These are phyloP conservation scores for Brachyopa scutellaris DNA, from an alignment of 2,888 invertebrate species.

Conservation along the genomic window DNA sequence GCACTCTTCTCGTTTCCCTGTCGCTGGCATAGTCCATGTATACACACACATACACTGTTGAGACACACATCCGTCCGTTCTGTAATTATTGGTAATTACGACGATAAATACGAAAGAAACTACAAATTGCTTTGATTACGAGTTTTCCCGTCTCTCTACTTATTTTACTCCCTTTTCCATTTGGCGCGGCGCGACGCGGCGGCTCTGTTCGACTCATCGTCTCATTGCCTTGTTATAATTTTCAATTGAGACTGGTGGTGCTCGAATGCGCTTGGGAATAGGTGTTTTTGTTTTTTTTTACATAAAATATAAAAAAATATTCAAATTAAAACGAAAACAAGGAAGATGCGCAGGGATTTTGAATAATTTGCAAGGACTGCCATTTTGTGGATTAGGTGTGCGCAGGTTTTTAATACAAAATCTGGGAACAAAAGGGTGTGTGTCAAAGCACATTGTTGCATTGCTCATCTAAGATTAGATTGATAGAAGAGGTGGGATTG, in stretches of 20 bases:
- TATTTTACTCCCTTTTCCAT: background rate
- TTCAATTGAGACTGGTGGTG: constrained; percentile 22
- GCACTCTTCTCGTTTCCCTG: background rate
- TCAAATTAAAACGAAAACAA: background rate
- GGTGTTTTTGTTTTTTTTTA: background rate
- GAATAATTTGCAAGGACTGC: background rate
- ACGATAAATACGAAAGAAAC: constrained; percentile 44
- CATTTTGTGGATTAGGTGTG: too few species aligned
- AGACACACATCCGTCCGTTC: constrained; percentile 29
- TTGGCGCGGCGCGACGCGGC: background rate
- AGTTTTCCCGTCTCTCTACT: background rate
- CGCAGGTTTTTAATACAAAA: too few species aligned
- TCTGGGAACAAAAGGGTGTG: too few species aligned
- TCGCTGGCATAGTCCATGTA: too few species aligned
- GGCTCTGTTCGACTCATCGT: too few species aligned
- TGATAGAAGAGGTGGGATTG: too few species aligned
- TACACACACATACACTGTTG: background rate
- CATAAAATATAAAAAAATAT: too few species aligned
- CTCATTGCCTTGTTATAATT: constrained; percentile 11
- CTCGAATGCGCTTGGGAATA: constrained; percentile 8
- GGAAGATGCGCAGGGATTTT: background rate
- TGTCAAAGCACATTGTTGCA: too few species aligned
- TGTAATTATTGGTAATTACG: constrained; percentile 52
- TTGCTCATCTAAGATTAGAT: too few species aligned
- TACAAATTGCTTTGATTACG: constrained; percentile 46